Conservation (phyloP, 2,797 vertebrate species). For the Oryzias sinensis region DNA sequence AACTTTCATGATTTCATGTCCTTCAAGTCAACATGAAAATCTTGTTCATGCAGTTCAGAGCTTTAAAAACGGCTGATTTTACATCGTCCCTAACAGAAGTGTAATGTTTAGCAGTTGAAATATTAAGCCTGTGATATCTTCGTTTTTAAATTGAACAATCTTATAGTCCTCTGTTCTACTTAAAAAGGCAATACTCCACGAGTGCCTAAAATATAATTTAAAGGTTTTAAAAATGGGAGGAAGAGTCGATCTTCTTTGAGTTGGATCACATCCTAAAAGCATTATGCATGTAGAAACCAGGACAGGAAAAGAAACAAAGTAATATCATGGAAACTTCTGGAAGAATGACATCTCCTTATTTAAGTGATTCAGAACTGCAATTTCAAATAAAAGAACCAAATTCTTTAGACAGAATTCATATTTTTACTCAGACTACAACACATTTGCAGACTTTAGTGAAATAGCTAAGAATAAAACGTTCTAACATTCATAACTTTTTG, state of each 20-base stretch:
- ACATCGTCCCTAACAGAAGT: too few species aligned
- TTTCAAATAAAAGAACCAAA: constrained; percentile 4
- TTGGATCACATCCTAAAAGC: constrained; percentile 13
- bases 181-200: too few species aligned
- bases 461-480: too few species aligned
- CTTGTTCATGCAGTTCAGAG: too few species aligned
- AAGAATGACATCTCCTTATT: constrained; percentile 20
- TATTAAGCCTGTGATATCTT: too few species aligned
- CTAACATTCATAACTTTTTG: too few species aligned
- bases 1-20: neutral
- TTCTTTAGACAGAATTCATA: neutral
- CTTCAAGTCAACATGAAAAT: neutral
- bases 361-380: neutral
- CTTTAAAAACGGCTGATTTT: too few species aligned
- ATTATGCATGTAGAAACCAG: constrained; percentile 5
- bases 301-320: constrained; percentile 7
- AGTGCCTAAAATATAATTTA: too few species aligned
- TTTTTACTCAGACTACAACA: neutral
- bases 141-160: too few species aligned
- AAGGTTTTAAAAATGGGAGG: neutral
- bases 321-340: constrained; percentile 1
- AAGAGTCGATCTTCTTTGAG: neutral
- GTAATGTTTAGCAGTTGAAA: too few species aligned
- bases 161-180: too few species aligned
- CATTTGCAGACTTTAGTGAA: too few species aligned